Conservation (phyloP, 2,888 invertebrate species). For the Heliconius sara region DNA sequence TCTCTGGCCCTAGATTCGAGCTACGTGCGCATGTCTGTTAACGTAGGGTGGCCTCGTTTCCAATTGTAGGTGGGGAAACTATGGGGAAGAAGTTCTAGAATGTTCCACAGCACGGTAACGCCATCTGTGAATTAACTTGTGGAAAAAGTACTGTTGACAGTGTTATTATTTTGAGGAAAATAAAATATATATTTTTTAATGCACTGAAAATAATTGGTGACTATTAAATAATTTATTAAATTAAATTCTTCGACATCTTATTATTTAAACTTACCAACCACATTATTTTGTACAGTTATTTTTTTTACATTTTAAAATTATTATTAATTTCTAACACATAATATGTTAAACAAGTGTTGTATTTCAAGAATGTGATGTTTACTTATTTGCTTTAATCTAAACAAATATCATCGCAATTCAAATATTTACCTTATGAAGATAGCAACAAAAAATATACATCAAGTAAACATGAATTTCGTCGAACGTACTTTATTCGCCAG, state of each 20-base stretch:
- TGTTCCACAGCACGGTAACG: conserved; percentile 1
- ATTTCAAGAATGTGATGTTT: not conserved
- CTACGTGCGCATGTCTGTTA: conserved; percentile 38
- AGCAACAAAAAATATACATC: not conserved
- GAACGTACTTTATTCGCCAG: not conserved
- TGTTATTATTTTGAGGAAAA: not conserved
- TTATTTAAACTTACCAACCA: too few relatives aligned
- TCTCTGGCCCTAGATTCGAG: conserved; percentile 33
- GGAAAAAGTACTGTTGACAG: not conserved
- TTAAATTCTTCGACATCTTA: too few relatives aligned
- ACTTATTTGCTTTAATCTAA: not conserved
- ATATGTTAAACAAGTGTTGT: too few relatives aligned
- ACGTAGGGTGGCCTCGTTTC: conserved; percentile 3
- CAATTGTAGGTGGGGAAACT: not conserved
- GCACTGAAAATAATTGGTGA: too few relatives aligned
- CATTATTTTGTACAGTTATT: too few relatives aligned
- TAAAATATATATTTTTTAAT: not conserved
- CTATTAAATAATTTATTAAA: too few relatives aligned
- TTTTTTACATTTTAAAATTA: too few relatives aligned
- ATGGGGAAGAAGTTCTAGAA: conserved; percentile 14
- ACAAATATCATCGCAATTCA: not conserved
- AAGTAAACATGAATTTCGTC: not conserved
- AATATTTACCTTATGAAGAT: not conserved
- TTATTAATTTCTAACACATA: too few relatives aligned
- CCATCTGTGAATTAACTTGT: conserved; percentile 7